Percentiles rank a stretch among this genome's conserved stretches.
Evolutionary conservation across 2,797 vertebrate species (phyloP).

Genomic region (Phalanger gymnotis): DNA sequence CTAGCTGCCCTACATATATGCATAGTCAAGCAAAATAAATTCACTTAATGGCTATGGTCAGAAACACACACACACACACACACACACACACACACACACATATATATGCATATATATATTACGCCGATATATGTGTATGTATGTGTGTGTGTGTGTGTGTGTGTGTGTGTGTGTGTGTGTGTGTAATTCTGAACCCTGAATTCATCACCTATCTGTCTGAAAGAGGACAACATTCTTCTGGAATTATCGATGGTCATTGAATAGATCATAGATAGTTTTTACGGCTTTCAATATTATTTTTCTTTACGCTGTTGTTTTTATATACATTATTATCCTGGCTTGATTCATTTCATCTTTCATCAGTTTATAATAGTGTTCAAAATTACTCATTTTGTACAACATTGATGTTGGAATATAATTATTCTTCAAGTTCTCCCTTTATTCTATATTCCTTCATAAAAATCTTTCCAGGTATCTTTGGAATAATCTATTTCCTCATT

Average conservation of each 20-base stretch:
- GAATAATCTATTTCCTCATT: not conserved
- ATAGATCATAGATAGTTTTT: not conserved
- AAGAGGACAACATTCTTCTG: not conserved
- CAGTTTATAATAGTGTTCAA: not conserved
- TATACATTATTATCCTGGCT: not conserved
- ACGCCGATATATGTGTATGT: too few species aligned
- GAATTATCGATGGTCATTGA: not conserved
- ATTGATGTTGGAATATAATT: not conserved
- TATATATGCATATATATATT: not conserved
- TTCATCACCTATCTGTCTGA: not conserved
- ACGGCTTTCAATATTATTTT: not conserved
- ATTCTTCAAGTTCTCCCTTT: not conserved
- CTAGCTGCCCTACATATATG: not conserved
- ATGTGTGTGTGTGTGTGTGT: too few species aligned
- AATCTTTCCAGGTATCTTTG: not conserved
- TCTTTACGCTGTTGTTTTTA: not conserved
- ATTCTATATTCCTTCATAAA: not conserved
- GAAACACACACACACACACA: too few species aligned
- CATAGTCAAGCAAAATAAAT: not conserved
- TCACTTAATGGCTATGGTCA: not conserved
- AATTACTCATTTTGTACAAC: not conserved
- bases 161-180: too few species aligned
- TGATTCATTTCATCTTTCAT: not conserved
- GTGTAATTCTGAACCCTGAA: not conserved
- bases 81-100: too few species aligned